Percentiles rank a stretch among this genome's conserved stretches.
Conservation (phyloP, 2,113 vertebrate genomes). For the Trematomus loennbergii region DNA sequence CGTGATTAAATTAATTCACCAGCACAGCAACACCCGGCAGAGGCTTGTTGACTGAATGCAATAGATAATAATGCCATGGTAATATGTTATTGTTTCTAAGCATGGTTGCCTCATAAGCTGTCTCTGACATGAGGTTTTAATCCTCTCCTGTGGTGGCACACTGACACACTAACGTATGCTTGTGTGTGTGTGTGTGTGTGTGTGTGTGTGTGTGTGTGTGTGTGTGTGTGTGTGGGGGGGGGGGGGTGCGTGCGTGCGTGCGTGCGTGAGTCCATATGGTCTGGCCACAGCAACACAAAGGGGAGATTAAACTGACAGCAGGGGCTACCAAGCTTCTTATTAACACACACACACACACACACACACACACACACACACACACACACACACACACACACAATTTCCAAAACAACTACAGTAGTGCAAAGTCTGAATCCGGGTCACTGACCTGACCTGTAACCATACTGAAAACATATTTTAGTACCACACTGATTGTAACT, state of each 20-base stretch:
- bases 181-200: slow-evolving; percentile 12
- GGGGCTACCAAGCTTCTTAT: slow-evolving; percentile 33
- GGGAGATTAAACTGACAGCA: slow-evolving; percentile 60
- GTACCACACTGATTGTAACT: too few relatives aligned
- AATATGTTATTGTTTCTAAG: slow-evolving; percentile 28
- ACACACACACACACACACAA: not conserved
- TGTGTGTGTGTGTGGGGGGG: too few relatives aligned
- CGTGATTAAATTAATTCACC: slow-evolving; percentile 21
- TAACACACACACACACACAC: slow-evolving; percentile 8
- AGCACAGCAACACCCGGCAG: not conserved
- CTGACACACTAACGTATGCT: slow-evolving; percentile 57
- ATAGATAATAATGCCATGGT: slow-evolving; percentile 3
- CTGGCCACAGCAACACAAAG: slow-evolving; percentile 16
- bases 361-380: slow-evolving; percentile 18
- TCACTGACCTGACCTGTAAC: too few relatives aligned
- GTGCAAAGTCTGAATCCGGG: too few relatives aligned
- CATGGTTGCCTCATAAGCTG: slow-evolving; percentile 34
- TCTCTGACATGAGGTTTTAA: slow-evolving; percentile 57
- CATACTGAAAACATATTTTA: too few relatives aligned
- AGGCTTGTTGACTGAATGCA: not conserved
- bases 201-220: slow-evolving; percentile 1
- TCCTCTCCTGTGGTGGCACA: slow-evolving; percentile 63
- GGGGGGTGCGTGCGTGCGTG: too few relatives aligned
- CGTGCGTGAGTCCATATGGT: too few relatives aligned
- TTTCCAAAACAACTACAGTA: not conserved